Percentiles rank a stretch among this genome's conserved stretches.
phyloP scores from a whole-genome alignment of 2,888 invertebrate genomes.

The Alloscopus bannaensis region DNA sequence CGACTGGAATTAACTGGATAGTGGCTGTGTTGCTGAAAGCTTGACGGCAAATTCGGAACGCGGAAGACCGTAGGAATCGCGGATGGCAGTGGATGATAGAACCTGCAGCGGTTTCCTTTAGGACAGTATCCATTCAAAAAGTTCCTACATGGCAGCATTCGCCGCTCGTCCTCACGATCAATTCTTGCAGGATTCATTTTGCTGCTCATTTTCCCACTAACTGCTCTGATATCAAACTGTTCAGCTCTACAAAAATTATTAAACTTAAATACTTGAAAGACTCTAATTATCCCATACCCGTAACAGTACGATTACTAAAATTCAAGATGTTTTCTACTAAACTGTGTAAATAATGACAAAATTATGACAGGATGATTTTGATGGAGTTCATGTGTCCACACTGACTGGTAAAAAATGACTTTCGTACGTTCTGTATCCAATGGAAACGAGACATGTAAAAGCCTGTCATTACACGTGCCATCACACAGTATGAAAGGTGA shows the following conservation, averaged over 20 bases:
- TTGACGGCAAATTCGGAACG: conserved; percentile 51
- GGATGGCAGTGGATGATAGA: conserved; percentile 69
- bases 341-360: no score
- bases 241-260: conserved; percentile 3
- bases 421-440: no score
- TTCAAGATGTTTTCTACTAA: no score
- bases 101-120: conserved; percentile 70
- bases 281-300: not conserved
- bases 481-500: no score
- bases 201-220: conserved; percentile 37
- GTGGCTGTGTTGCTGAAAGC: conserved; percentile 49
- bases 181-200: conserved; percentile 61
- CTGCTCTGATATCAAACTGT: conserved; percentile 12
- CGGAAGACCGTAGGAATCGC: conserved; percentile 49
- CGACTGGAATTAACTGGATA: conserved; percentile 31
- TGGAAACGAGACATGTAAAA: no score
- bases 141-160: conserved; percentile 73
- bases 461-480: no score
- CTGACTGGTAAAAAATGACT: no score
- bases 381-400: no score
- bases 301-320: not conserved
- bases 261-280: not conserved
- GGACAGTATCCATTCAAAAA: conserved; percentile 70
- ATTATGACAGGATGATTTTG: no score
- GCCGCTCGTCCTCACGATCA: conserved; percentile 72